Evolutionary conservation across 2,888 invertebrate genomes (phyloP), one percentile per base, ranked within the genome.

Genomic region (Conchocele bisecta): DNA sequence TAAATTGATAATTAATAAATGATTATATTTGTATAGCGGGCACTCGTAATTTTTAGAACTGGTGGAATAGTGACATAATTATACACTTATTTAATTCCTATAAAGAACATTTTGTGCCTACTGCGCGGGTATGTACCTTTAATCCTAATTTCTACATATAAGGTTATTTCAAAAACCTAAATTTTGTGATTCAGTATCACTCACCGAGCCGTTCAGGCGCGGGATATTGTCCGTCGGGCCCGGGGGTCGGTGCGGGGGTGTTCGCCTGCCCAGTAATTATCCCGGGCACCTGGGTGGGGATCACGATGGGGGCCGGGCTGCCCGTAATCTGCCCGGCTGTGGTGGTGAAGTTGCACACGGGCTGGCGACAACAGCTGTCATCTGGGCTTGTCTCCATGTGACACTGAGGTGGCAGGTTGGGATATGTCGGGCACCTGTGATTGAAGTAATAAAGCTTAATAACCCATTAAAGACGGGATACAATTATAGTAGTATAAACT

Each of bases 201-300:
- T 69, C 72, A 82, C 82, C 75, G 13, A 82, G 66, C 37, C 80
- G 80, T 42, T 63, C 44, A 20, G 82, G 82, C 13, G 74, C 69
- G 20, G 58, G 72, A n/a, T 58, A 65, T 17, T 56, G 48, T 20
- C 81, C 82, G 51, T 79, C 71, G 17, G 79, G 75, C 35, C 65
- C 71, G 42, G 78, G 79, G 22, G 79, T 82, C 5, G 85, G 85
- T 41, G 81, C 75, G 6, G 85, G 85, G 7, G 79, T 81, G 22
- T 82, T 80, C 57, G 75, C 81, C 41, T 80, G 75, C 9, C 84
- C 84, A 22, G 58, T 71, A 28, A 85, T 81, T 24, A 59, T 42
- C 33, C 78, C 76, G 39, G 83, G 83, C 11, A 82, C 75, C 24
- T 73, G 72, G 31, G 83, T 83, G 5, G 81, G 81, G n/a, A 76